Base-by-base conservation (phyloP, 2,888 invertebrate genomes). In the Xanthorhoe designata region DNA sequence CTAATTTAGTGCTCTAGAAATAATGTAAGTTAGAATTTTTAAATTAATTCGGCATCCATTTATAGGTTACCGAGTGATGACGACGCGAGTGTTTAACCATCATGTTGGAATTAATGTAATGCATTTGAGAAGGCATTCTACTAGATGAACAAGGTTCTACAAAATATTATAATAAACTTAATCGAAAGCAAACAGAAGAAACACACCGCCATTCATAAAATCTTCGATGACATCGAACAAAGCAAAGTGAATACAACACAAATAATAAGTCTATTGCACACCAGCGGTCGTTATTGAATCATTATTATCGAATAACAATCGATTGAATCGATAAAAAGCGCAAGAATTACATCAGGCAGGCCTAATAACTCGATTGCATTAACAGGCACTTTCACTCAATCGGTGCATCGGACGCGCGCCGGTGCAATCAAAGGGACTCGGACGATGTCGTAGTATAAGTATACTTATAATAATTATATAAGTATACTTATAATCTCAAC, bases 371-470 rank as follows among this genome's bases (percentile, higher is more conserved):
- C 80, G 83, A 84, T 89, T 90, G 90, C 83, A 82, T 87, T 88
- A 90, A 89, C 88, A 78, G 80, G 70, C 79, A 90, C 92, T 92
- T 92, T 92, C 92, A 88, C 91, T 87, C 76, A 83, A 79, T 84
- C 76, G 78, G 79, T 78, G 78, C 77, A 73, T 70, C 70, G 60
- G 59, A 61, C 60, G 59, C 66, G 35, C 35, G 9, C 1, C 35
- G 72, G 78, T 75, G 81, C 82, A 83, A 82, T 82, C 84, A 83
- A 59, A 59, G 51, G 42, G 59, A 52, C n/a, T 35, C 15, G 53
- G 45, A 47, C 32, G 18, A 49, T 58, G 50, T 50, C 15, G 50
- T 19, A 57, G 35, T 58, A 18, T 50, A 56, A 32, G 32, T 32
- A 17, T 47, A 29, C 45, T 42, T n/a, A n/a, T n/a, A n/a, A n/a